Conservation (phyloP, 2,113 vertebrate genomes). For the Andinoacara biseriatus region DNA sequence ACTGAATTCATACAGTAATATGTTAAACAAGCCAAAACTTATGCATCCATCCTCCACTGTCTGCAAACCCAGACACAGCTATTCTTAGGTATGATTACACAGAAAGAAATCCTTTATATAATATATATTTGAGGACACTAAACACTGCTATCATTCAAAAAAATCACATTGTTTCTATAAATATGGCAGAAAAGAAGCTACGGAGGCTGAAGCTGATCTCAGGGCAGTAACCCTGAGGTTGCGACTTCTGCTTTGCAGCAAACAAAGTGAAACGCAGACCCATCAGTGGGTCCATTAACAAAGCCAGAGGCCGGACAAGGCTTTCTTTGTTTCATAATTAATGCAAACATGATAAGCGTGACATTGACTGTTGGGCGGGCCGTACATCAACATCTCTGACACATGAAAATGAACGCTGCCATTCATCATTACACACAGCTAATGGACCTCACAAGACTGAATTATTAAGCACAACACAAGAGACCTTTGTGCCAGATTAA, state of each 20-base stretch:
- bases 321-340: constrained; percentile 74
- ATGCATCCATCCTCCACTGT: not conserved
- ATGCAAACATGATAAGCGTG: constrained; percentile 75
- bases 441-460: constrained; percentile 70
- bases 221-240: constrained; percentile 46
- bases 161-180: not conserved
- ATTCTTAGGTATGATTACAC: not conserved
- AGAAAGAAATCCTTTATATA: not conserved
- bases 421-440: constrained; percentile 65
- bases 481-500: constrained; percentile 71
- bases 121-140: constrained; percentile 7
- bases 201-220: constrained; percentile 23
- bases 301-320: constrained; percentile 57
- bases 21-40: not conserved
- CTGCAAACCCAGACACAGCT: constrained; percentile 3
- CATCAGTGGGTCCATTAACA: constrained; percentile 65
- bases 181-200: constrained; percentile 1
- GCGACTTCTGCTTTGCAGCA: constrained; percentile 60
- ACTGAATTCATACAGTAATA: constrained; percentile 29
- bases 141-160: constrained; percentile 3
- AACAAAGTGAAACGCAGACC: constrained; percentile 58
- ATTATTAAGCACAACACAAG: constrained; percentile 73
- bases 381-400: constrained; percentile 59
- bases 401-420: constrained; percentile 70
- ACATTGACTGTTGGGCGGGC: constrained; percentile 62